Conservation (phyloP, 2,888 invertebrate species). For the Pterostichus niger region DNA sequence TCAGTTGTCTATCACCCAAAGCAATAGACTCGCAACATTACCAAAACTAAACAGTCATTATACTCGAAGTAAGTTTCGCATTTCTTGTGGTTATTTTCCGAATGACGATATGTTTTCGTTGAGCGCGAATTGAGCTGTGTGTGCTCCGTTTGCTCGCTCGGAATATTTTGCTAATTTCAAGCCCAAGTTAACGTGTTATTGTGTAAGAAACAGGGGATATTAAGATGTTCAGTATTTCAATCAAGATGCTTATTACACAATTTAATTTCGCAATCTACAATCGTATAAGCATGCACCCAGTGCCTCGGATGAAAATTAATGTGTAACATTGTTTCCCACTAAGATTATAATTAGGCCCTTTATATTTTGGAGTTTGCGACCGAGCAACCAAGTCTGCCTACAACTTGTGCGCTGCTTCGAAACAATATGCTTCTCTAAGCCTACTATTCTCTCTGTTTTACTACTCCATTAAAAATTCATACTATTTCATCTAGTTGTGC, state of each 20-base stretch:
- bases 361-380: constrained; percentile 62
- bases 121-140: neutral
- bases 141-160: constrained; percentile 37
- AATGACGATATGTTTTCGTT: constrained; percentile 13
- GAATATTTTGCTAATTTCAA: constrained; percentile 66
- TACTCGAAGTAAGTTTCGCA: neutral
- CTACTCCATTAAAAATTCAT: neutral
- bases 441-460: constrained; percentile 2
- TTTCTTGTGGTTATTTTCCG: constrained; percentile 2
- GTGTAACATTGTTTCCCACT: constrained; percentile 65
- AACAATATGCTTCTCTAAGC: constrained; percentile 33
- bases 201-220: constrained; percentile 64
- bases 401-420: constrained; percentile 46
- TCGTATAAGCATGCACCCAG: constrained; percentile 60
- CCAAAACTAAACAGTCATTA: too few relatives aligned
- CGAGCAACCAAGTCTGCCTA: neutral
- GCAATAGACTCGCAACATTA: too few relatives aligned
- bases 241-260: constrained; percentile 65
- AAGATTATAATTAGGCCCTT: constrained; percentile 66
- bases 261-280: constrained; percentile 60
- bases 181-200: constrained; percentile 66
- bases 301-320: constrained; percentile 59
- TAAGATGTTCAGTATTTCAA: constrained; percentile 66
- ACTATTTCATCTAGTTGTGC: neutral
- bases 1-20: too few relatives aligned